phyloP scores from a whole-genome alignment of 92 coral and sea anemone species.

The Porites divaricata region DNA sequence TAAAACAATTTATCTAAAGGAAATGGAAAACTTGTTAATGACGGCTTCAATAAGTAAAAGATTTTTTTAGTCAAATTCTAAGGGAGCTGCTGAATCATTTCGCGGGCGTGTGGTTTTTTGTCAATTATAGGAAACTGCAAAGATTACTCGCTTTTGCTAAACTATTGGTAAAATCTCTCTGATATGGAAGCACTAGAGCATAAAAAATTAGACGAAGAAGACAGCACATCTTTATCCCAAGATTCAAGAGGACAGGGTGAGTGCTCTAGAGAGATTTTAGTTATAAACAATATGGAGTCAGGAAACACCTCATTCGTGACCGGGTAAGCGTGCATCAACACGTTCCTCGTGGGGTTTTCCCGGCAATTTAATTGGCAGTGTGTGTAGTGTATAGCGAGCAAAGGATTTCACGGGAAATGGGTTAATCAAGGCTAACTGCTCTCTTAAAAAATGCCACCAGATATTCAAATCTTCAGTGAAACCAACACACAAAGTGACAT shows the following conservation, averaged over 20 bases:
- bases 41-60: neutral
- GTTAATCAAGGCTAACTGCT: too few relatives aligned
- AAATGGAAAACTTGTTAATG: neutral
- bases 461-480: too few relatives aligned
- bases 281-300: neutral
- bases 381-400: too few relatives aligned
- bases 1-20: neutral
- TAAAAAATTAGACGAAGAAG: neutral
- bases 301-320: neutral
- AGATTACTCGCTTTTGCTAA: neutral
- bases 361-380: too few relatives aligned
- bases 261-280: neutral
- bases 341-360: too few relatives aligned
- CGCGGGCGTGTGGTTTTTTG: neutral
- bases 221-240: neutral
- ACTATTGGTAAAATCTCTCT: neutral
- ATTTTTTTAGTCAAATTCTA: neutral
- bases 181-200: conserved; percentile 18
- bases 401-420: too few relatives aligned
- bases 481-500: too few relatives aligned
- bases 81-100: neutral
- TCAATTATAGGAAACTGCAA: neutral
- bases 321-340: too few relatives aligned
- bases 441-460: too few relatives aligned
- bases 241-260: conserved; percentile 13